Base-by-base conservation (phyloP, 2,888 invertebrate genomes). In the Melipona bicolor region DNA sequence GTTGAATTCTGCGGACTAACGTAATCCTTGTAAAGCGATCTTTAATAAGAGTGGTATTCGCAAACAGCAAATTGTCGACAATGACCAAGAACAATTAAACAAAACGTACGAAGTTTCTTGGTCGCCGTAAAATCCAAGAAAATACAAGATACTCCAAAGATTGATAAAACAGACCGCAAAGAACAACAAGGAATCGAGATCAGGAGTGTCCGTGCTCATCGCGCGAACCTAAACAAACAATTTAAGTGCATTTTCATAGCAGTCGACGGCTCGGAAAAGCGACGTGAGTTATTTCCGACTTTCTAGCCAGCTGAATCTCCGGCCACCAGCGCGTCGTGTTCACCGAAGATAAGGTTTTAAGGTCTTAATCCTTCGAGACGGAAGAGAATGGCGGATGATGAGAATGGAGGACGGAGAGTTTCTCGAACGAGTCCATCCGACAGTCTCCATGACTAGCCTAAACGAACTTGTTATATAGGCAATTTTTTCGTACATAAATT, bases 341-440 rank as follows among this genome's bases (percentile, higher is more conserved):
- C 84, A 81, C 81, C 82, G 78, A 83, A 87, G 90, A 91, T 91
- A 91, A 91, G 89, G 84, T 84, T 87, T 87, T 85, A 89, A 88
- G 85, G 90, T 87, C 86, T 89, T 91, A 90, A 90, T 90, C 89
- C 89, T 77, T 50, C 43, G 85, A 52, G 52, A 75, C 75, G 78
- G 62, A 68, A 73, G 74, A 70, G 83, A 85, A 84, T 54, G 68
- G 75, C 52, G 61, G 79, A 79, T 70, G 70, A 70, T 64, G 68
- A 78, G 59, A 69, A 21, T 64, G 43, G 36, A 21, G 68, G 74
- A 27, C 70, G 79, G 83, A 71, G 69, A 72, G 21, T 50, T n/a
- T 54, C 64, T 68, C 80, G 79, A 77, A 62, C 69, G 76, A 59
- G 64, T 43, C 74, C 77, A 77, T 73, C 81, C 85, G 90, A 90